Percentiles rank a stretch among this genome's conserved stretches.
Conservation (phyloP, 2,113 vertebrate species). For the Antechinus flavipes region DNA sequence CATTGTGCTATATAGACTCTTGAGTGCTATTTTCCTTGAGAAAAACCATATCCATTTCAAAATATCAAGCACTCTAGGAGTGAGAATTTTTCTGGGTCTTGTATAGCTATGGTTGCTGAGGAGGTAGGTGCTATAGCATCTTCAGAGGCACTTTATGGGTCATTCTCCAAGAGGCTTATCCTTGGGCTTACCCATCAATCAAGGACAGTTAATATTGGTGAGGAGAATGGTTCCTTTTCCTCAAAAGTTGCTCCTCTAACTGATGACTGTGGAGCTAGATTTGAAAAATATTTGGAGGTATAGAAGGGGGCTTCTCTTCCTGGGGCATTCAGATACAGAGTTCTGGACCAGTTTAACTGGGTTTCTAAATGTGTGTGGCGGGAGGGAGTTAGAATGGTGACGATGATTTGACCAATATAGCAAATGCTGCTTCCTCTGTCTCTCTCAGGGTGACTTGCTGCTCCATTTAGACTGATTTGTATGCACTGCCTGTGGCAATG, state of each 20-base stretch:
- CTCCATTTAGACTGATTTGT: background rate
- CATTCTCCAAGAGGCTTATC: background rate
- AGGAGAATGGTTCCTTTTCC: background rate
- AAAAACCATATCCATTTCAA: background rate
- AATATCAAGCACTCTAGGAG: background rate
- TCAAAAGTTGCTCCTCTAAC: background rate
- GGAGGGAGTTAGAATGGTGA: background rate
- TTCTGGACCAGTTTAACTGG: background rate
- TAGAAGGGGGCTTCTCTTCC: background rate
- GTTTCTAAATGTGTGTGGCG: background rate
- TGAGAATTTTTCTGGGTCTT: background rate
- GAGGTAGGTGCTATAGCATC: background rate
- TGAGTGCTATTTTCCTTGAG: background rate
- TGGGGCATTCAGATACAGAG: background rate
- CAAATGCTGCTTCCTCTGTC: background rate
- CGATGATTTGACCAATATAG: background rate
- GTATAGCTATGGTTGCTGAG: background rate
- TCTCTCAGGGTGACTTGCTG: background rate
- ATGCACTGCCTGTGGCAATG: background rate
- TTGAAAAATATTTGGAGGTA: background rate
- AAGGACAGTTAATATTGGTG: background rate
- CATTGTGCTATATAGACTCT: background rate
- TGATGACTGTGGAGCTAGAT: background rate
- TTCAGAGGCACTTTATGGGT: background rate
- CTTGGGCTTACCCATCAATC: background rate